Evolutionary conservation across 2,113 vertebrate genomes (phyloP).

Genomic region (Hyla sarda): DNA sequence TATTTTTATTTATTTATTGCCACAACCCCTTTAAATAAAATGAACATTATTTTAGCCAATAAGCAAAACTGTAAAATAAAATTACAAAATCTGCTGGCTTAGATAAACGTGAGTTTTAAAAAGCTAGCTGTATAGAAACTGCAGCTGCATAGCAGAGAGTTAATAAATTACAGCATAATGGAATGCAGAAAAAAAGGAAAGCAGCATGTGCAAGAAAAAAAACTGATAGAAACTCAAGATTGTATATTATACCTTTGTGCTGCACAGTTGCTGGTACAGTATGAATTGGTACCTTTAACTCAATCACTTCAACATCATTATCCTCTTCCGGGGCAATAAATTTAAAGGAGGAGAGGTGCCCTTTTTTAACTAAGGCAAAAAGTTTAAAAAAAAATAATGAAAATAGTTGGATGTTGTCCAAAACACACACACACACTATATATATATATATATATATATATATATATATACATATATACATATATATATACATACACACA

Average conservation of each 20-base stretch:
- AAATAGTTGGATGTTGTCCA: conserved; percentile 20
- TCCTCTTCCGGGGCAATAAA: conserved; percentile 70
- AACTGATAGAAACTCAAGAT: conserved; percentile 62
- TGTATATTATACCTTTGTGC: conserved; percentile 71
- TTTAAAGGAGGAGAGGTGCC: conserved; percentile 69
- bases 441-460: too few relatives aligned
- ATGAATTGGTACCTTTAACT: conserved; percentile 69
- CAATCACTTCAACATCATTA: conserved; percentile 71
- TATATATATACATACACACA: too few relatives aligned
- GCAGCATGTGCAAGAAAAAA: conserved; percentile 61
- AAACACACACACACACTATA: too few relatives aligned
- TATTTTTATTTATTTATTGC: too few relatives aligned
- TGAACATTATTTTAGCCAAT: not conserved
- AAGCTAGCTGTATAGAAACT: not conserved
- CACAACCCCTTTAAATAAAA: not conserved
- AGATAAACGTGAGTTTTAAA: not conserved
- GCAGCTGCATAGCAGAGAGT: not conserved
- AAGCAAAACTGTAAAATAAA: not conserved
- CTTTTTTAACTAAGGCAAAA: conserved; percentile 71
- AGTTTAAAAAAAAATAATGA: conserved; percentile 62
- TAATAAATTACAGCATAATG: not conserved
- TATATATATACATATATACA: too few relatives aligned
- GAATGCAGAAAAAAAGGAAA: conserved; percentile 56
- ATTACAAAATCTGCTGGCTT: not conserved
- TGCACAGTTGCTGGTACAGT: conserved; percentile 67